Base-by-base conservation (phyloP, 2,888 invertebrate species). In the Neoitamus cyanurus region DNA sequence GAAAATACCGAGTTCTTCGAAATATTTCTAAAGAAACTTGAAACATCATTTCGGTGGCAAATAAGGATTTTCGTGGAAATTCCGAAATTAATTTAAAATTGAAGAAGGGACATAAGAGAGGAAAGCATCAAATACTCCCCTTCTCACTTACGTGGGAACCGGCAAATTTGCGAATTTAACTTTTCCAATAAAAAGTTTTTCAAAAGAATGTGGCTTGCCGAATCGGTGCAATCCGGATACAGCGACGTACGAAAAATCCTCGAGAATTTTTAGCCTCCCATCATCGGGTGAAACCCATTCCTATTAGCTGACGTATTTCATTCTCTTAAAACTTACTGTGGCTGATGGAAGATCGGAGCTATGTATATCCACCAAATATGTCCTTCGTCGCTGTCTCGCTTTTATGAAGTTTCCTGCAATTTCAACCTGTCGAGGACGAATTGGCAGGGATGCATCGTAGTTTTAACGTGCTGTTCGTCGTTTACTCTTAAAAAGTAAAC, bases 151-250 rank as follows among this genome's bases (percentile, higher is more conserved):
- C 58, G 20, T 25, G 20, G 58, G 58, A 58, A 58, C 31, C 20
- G 37, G 7, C 73, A 73, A 31, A 73, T 73, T 25, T 73, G 11
- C 36, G 34, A 73, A 73, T 73, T 37, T 36, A 73, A 73, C 73
- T 73, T 73, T 73, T 73, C 73, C 36, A 73, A 73, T 73, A 73
- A 73, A 73, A 73, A 73, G 20, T 73, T 58, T 73, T 7, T 73
- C 11, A 34, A 34, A 73, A 73, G 73, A 73, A 5, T 73, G 3
- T 73, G 34, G 72, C 7, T 11, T 70, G 25, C 70, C n/a, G 15
- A 70, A 31, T 30, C 70, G 31, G 0, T 70, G 70, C 31, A 30
- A 11, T 70, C 31, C 28, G 30, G 15, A 37, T 11, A 69, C 48
- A 48, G 4, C 48, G 1, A 70, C 7, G 11, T n/a, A 9, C 11